Conservation (phyloP, 2,113 vertebrate genomes). For the Gambusia holbrooki region DNA sequence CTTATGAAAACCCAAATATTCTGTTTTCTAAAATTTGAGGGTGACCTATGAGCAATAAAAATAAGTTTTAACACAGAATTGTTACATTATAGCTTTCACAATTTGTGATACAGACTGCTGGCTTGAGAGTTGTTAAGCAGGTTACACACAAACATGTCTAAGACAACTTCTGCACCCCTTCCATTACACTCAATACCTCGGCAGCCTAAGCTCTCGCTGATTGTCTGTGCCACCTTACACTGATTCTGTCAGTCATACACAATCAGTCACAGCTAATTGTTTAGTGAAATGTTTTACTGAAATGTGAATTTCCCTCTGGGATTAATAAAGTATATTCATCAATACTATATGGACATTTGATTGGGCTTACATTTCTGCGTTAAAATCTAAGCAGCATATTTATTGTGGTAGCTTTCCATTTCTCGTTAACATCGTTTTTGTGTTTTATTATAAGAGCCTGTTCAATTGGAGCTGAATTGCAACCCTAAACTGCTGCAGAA, state of each 20-base stretch:
- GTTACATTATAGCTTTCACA: background rate
- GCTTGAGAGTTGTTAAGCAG: background rate
- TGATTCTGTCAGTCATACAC: no score
- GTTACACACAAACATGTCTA: no score
- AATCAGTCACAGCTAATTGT: no score
- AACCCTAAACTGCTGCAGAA: background rate
- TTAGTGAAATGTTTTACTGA: no score
- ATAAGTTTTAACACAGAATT: background rate
- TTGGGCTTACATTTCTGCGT: no score
- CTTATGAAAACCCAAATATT: background rate
- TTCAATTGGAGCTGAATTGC: background rate
- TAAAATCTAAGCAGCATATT: background rate
- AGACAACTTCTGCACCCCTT: no score
- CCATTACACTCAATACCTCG: no score
- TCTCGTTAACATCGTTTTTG: background rate
- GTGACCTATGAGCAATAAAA: background rate
- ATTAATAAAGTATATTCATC: no score
- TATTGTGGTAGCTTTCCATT: background rate
- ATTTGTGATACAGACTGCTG: background rate
- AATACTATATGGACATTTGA: no score
- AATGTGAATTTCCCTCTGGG: no score
- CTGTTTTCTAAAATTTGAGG: background rate
- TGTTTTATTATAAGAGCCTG: background rate
- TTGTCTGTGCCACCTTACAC: no score
- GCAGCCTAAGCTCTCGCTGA: no score